Evolutionary conservation across 2,113 vertebrate genomes (phyloP), one percentile per base, ranked within the genome.

Genomic region (Mesocricetus auratus): DNA sequence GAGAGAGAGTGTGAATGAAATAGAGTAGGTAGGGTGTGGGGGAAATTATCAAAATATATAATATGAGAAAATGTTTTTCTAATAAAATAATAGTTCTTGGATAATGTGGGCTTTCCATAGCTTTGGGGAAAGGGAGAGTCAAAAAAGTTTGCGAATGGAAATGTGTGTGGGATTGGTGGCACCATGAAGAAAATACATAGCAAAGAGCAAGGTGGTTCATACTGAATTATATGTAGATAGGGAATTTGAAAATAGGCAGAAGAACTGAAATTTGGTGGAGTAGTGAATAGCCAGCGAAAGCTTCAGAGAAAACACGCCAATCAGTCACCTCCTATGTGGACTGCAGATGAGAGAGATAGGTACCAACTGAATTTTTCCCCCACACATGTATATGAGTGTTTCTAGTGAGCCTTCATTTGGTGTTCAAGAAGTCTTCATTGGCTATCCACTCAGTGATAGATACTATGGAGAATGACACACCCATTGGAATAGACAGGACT

Each of bases 31-130:
- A 9, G 56, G 22, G 11, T 36, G 53, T 4, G 60, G 82, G 50
- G 1, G 42, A 53, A 62, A 66, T 86, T 29, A 66, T 42, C 7
- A 83, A 83, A 83, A 42, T 17, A 42, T 15, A 42, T 62, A 42
- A 7, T 31, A 39, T 83, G 56, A 83, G 58, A 82, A 53, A n/a
- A 58, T 81, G 15, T 8, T 21, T 73, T 24, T 62, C 62, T 79
- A 45, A 62, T 39, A 62, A 42, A 62, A 83, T 42, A 90, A 82
- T 68, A 22, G 39, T 64, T 96, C 68, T 77, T 91, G 73, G 94
- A 88, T n/a, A 87, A 45, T 24, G 58, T 3, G 47, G 36, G 77
- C 36, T 50, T 42, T 81, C 42, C 8, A 39, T 31, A 50, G 58
- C 77, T 50, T 31, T 82, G 17, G 4, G 21, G 26, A 26, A n/a